Conservation (phyloP, 1,140 invertebrate species). For the Euura lappo region DNA sequence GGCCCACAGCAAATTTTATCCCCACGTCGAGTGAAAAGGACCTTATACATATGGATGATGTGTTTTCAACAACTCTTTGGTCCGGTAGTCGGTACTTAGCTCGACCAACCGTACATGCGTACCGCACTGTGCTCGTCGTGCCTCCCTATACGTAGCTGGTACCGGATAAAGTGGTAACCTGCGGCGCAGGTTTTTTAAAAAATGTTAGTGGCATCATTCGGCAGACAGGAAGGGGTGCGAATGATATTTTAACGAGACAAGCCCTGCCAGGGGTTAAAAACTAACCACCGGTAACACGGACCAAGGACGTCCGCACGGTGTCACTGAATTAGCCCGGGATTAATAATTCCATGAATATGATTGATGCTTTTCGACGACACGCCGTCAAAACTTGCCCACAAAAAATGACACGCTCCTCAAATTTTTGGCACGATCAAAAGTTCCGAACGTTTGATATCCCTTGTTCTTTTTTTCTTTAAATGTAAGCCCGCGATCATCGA, state of each 20-base stretch:
- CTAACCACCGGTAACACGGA: no score
- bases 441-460: no score
- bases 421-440: no score
- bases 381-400: no score
- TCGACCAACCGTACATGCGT: slow-evolving; percentile 4
- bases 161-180: slow-evolving; percentile 15
- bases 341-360: neutral
- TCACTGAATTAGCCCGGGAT: neutral
- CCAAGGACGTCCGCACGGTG: neutral
- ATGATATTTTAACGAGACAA: slow-evolving; percentile 27
- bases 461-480: no score
- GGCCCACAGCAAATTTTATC: neutral
- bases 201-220: slow-evolving; percentile 8
- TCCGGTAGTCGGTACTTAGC: no score
- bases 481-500: no score
- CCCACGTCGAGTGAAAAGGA: neutral
- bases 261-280: neutral
- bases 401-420: no score
- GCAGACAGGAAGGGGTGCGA: slow-evolving; percentile 20
- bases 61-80: neutral
- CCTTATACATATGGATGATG: neutral
- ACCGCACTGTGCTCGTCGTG: no score
- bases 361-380: neutral
- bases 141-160: no score
- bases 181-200: slow-evolving; percentile 25